Conservation (phyloP, 2,888 invertebrate genomes). For the Odontothrips loti region DNA sequence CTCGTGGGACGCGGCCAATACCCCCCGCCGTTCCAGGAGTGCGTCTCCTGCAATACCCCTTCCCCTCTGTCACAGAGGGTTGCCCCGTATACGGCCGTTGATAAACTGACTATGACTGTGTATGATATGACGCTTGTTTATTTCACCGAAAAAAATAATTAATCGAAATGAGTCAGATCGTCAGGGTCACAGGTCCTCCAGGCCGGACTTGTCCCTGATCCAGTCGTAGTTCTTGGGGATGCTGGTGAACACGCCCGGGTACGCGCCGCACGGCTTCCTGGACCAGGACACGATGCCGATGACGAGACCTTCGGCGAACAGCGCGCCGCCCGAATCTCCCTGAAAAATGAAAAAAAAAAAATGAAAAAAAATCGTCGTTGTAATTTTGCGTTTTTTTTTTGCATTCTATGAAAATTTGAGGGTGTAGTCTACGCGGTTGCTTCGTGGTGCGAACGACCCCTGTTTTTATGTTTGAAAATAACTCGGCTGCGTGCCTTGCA, state of each 20-base stretch:
- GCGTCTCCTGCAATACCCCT: no score
- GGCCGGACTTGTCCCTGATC: background rate
- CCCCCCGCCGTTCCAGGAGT: no score
- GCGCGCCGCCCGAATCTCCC: constrained; percentile 5
- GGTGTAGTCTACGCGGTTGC: no score
- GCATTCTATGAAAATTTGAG: background rate
- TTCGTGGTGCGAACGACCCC: background rate
- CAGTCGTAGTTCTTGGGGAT: background rate
- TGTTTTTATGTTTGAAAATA: background rate
- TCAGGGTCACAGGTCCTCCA: background rate
- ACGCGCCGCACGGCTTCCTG: background rate
- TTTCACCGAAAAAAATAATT: no score
- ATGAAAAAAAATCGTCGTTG: background rate
- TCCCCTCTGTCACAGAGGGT: no score
- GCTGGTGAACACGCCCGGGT: background rate
- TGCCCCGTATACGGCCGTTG: no score
- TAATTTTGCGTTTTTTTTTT: background rate
- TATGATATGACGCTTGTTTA: no score
- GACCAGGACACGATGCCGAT: constrained; percentile 13
- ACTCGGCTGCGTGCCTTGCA: background rate
- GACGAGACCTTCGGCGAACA: background rate
- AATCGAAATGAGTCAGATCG: no score
- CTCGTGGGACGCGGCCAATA: no score
- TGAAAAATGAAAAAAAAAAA: background rate
- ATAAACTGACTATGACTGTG: no score